Evolutionary conservation across 1,140 invertebrate genomes (phyloP), one percentile per base, ranked within the genome.

Genomic region (Heliconius hermathena): DNA sequence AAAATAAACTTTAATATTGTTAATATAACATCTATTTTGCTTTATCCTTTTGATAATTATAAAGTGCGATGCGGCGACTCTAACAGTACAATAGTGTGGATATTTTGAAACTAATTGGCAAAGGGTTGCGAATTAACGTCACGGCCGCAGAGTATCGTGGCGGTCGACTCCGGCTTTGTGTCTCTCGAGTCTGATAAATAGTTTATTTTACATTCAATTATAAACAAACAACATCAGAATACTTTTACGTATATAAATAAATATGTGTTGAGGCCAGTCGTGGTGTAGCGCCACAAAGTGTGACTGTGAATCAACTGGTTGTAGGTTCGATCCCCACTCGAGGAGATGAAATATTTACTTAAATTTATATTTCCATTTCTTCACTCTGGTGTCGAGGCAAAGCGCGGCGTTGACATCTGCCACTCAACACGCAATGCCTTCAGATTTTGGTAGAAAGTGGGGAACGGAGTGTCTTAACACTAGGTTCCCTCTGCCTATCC

Each of bases 21-120:
- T n/a, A 0, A 5, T 29, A 80, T 87, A 89, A 79, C 82, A 85
- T 81, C 74, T 8, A 80, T 72, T 80, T 84, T 87, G 8, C n/a
- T 8, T 20, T 80, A 73, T 1, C 11, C 6, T 20, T 74, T 78
- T 71, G 3, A 22, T 76, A 66, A 82, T 85, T 79, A 86, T 88
- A 92, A 91, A 85, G 89, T 90, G 83, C 91, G 83, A 90, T 88
- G 87, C 86, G 84, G 86, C 88, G 85, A 86, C 85, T 84, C 90
- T 87, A 87, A 83, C 86, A 81, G 88, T 87, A 94, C 90, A 93
- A 94, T 93, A 92, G 91, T 91, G 93, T 90, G 88, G 91, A 91
- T 93, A 92, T 94, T 94, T 93, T 89, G 88, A 92, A 91, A 93
- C 93, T 94, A 94, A 94, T 94, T 94, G 93, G 93, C 93, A 93